Conservation (phyloP, 1,140 invertebrate species). For the Diploscapter pachys region DNA sequence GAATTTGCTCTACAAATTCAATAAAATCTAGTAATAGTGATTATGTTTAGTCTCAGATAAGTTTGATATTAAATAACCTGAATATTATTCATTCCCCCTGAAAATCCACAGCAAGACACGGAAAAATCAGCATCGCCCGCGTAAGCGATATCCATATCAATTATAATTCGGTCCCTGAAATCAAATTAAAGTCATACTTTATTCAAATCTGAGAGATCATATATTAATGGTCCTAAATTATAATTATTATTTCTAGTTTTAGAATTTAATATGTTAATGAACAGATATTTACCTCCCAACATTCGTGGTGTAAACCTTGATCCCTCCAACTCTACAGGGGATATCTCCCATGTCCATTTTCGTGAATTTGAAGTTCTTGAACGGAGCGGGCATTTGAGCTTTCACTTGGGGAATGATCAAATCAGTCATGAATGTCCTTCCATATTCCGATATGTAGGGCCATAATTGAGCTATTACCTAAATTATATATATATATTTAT, state of each 20-base stretch:
- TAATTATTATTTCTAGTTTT: too few relatives aligned
- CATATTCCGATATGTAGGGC: slow-evolving; percentile 56
- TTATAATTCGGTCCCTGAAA: slow-evolving; percentile 53
- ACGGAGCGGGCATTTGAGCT: slow-evolving; percentile 56
- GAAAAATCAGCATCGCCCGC: slow-evolving; percentile 56
- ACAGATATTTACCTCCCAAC: slow-evolving; percentile 2
- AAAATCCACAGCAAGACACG: slow-evolving; percentile 55
- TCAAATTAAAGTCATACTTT: slow-evolving; percentile 47
- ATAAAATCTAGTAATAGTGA: too few relatives aligned
- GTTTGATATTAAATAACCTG: slow-evolving; percentile 6
- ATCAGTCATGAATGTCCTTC: slow-evolving; percentile 50
- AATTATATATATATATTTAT: background rate
- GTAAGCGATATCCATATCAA: slow-evolving; percentile 59
- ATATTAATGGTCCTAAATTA: too few relatives aligned
- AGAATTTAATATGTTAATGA: too few relatives aligned
- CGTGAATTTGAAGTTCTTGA: slow-evolving; percentile 57
- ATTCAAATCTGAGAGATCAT: too few relatives aligned
- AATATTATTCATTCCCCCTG: slow-evolving; percentile 54
- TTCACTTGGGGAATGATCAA: slow-evolving; percentile 57
- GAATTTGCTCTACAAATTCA: too few relatives aligned
- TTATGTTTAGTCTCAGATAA: too few relatives aligned
- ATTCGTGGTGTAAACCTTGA: slow-evolving; percentile 46
- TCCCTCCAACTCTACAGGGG: slow-evolving; percentile 51
- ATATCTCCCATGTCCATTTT: slow-evolving; percentile 57
- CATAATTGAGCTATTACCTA: slow-evolving; percentile 53